Percentiles rank a stretch among this genome's conserved stretches.
phyloP scores from a whole-genome alignment of 1,140 invertebrate genomes.

The Achroia grisella region DNA sequence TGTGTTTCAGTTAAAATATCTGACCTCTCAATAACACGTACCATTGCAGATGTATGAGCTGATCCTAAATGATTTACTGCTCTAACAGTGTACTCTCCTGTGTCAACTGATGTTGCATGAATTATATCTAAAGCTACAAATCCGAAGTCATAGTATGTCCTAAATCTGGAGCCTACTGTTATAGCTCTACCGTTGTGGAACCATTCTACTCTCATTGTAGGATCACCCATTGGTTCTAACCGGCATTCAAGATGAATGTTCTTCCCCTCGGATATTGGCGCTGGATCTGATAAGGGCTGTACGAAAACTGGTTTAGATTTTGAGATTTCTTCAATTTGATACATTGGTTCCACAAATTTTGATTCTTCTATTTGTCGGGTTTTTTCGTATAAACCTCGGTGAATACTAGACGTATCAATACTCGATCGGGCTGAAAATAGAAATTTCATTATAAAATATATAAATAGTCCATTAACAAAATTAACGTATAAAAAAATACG shows the following conservation, averaged over 20 bases:
- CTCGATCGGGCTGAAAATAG: constrained; percentile 82
- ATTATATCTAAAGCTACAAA: constrained; percentile 94
- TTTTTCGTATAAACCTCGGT: constrained; percentile 87
- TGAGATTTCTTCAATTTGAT: constrained; percentile 93
- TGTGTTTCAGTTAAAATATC: constrained; percentile 94
- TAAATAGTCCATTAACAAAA: background rate
- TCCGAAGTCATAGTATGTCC: constrained; percentile 96
- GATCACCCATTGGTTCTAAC: constrained; percentile 94
- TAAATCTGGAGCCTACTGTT: constrained; percentile 91
- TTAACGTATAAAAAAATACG: background rate
- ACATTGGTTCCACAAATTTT: constrained; percentile 89
- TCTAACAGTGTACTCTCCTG: constrained; percentile 94
- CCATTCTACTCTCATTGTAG: constrained; percentile 97
- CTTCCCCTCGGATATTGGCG: constrained; percentile 90
- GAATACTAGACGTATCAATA: constrained; percentile 92
- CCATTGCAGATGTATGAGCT: constrained; percentile 92
- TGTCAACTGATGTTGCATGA: constrained; percentile 89
- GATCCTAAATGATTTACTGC: constrained; percentile 94
- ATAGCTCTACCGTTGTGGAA: constrained; percentile 92
- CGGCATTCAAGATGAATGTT: constrained; percentile 93
- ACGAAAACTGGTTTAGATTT: constrained; percentile 95
- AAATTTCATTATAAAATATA: constrained; percentile 4
- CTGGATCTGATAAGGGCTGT: constrained; percentile 86
- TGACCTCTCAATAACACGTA: constrained; percentile 87
- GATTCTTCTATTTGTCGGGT: constrained; percentile 90